A percentile compares a stretch with the other conserved stretches of the same genome.
Conservation (phyloP, 2,888 invertebrate genomes). For the Sipha maydis region DNA sequence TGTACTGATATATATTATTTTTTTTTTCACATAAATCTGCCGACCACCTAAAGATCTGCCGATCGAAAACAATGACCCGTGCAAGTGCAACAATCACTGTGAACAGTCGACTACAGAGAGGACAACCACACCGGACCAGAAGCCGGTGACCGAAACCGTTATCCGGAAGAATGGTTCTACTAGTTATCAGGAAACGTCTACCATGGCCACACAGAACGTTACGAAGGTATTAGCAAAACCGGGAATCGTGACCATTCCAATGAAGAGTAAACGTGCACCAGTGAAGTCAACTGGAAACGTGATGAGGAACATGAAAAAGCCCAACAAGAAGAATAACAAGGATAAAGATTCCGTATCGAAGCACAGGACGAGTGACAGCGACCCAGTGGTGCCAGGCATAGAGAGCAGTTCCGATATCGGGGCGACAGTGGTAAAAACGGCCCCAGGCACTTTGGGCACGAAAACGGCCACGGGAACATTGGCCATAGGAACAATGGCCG, state of each 20-base stretch:
- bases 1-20: neutral
- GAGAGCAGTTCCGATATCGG: neutral
- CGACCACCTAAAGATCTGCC: constrained; percentile 9
- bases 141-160: neutral
- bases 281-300: constrained; percentile 45
- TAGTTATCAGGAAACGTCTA: too few relatives aligned
- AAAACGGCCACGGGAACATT: neutral
- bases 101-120: neutral
- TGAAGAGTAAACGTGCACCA: constrained; percentile 45
- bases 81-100: constrained; percentile 39
- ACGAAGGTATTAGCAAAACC: neutral
- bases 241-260: constrained; percentile 15
- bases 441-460: neutral
- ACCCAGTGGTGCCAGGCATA: neutral
- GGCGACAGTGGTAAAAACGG: neutral
- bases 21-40: neutral
- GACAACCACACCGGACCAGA: neutral
- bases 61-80: constrained; percentile 24
- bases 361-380: constrained; percentile 29
- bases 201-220: neutral
- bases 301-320: constrained; percentile 53
- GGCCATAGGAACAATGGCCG: neutral
- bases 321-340: constrained; percentile 41
- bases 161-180: neutral
- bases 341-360: constrained; percentile 41